phyloP scores from a whole-genome alignment of 2,113 vertebrate genomes.

The Aldabrachelys gigantea region DNA sequence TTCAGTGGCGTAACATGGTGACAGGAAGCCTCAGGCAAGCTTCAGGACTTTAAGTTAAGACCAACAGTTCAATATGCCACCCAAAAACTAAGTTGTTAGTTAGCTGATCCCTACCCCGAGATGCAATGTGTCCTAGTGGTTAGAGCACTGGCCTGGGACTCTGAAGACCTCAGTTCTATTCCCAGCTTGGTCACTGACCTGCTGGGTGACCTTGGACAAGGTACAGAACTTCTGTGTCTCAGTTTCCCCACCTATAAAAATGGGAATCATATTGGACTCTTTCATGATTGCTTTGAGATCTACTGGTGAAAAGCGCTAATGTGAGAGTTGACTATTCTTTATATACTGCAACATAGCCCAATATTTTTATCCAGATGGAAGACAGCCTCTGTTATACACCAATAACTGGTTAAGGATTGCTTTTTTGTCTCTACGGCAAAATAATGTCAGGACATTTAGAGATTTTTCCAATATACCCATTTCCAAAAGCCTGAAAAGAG shows the following conservation, averaged over 20 bases:
- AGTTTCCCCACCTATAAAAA: not conserved
- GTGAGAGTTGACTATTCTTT: not conserved
- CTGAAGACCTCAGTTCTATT: not conserved
- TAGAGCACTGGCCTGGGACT: too few species aligned
- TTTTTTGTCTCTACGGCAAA: not conserved
- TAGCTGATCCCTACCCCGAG: not conserved
- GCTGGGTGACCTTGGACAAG: not conserved
- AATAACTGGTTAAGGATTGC: not conserved
- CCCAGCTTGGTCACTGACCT: not conserved
- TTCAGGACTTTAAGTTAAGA: constrained; percentile 3
- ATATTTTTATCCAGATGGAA: not conserved
- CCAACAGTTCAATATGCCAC: not conserved
- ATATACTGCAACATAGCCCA: not conserved
- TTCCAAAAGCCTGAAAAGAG: not conserved
- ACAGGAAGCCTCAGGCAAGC: not conserved
- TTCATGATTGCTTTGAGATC: too few species aligned
- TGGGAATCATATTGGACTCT: not conserved
- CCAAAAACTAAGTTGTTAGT: not conserved
- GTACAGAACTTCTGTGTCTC: not conserved
- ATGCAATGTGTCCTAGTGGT: not conserved
- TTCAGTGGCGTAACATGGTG: rapidly evolving
- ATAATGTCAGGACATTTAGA: not conserved
- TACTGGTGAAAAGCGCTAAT: too few species aligned
- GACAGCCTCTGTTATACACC: not conserved
- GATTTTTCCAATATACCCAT: not conserved